Evolutionary conservation across 1,140 invertebrate genomes (phyloP).

Genomic region (Mya arenaria): DNA sequence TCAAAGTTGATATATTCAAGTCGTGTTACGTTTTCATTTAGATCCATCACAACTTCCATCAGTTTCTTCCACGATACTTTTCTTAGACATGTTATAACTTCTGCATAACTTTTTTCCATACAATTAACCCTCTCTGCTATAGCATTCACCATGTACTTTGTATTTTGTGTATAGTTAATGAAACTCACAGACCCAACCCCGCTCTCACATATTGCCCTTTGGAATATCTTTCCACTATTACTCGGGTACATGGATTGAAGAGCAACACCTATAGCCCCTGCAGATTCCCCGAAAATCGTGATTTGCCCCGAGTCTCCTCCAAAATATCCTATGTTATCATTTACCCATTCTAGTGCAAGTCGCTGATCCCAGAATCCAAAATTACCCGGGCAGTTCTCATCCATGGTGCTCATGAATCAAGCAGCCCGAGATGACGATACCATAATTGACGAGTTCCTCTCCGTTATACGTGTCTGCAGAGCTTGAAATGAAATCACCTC

Average conservation of each 20-base stretch:
- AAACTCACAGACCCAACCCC: too few species aligned
- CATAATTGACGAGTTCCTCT: slow-evolving; percentile 70
- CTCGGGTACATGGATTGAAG: slow-evolving; percentile 6
- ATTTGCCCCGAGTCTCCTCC: neutral
- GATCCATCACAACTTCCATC: too few species aligned
- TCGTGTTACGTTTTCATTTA: too few species aligned
- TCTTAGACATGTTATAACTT: too few species aligned
- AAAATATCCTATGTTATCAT: slow-evolving; percentile 6
- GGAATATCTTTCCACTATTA: too few species aligned
- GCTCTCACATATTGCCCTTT: too few species aligned
- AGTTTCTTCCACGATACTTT: too few species aligned
- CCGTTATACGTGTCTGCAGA: slow-evolving; percentile 59
- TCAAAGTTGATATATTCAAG: too few species aligned
- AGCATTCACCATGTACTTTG: too few species aligned
- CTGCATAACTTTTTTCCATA: too few species aligned
- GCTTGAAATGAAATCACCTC: slow-evolving; percentile 62
- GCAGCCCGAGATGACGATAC: slow-evolving; percentile 81
- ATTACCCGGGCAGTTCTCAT: neutral
- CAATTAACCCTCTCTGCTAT: too few species aligned
- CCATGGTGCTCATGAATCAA: slow-evolving; percentile 55
- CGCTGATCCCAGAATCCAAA: slow-evolving; percentile 34
- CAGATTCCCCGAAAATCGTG: slow-evolving; percentile 28
- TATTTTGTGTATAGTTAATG: too few species aligned
- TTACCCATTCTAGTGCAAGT: slow-evolving; percentile 31
- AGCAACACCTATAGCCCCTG: neutral